These are phyloP conservation scores for Trachemys scripta DNA, from an alignment of 2,113 vertebrate species.

Conservation along the genomic window DNA sequence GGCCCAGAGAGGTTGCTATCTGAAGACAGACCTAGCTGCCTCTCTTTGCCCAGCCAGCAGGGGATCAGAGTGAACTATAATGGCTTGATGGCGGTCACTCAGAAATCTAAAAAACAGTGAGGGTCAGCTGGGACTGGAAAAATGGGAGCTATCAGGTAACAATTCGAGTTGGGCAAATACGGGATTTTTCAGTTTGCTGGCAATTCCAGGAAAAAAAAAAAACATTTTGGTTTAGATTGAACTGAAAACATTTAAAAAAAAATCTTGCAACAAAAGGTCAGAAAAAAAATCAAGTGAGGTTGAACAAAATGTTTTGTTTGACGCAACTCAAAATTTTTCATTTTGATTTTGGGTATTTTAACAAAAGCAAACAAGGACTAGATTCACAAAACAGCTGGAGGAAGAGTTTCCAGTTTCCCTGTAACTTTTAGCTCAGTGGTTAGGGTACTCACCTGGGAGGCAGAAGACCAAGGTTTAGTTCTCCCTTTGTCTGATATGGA, in stretches of 20 bases:
- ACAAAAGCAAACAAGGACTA: too few species aligned
- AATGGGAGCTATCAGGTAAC: neutral
- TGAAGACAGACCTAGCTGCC: neutral
- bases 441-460: neutral
- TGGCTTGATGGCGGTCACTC: neutral
- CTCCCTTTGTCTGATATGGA: neutral
- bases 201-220: neutral
- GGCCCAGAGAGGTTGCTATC: neutral
- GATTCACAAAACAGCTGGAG: too few species aligned
- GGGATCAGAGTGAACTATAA: neutral
- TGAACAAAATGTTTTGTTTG: too few species aligned
- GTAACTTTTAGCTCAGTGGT: neutral
- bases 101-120: neutral
- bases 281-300: too few species aligned
- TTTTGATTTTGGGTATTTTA: too few species aligned
- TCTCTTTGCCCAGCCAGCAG: neutral
- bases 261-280: too few species aligned
- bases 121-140: neutral
- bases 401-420: too few species aligned
- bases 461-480: neutral
- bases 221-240: neutral
- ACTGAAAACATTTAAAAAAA: neutral
- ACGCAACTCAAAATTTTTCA: too few species aligned
- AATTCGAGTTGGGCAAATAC: neutral
- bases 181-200: neutral